phyloP scores from a whole-genome alignment of 23 tunicate species.

The Halocynthia roretzi region DNA sequence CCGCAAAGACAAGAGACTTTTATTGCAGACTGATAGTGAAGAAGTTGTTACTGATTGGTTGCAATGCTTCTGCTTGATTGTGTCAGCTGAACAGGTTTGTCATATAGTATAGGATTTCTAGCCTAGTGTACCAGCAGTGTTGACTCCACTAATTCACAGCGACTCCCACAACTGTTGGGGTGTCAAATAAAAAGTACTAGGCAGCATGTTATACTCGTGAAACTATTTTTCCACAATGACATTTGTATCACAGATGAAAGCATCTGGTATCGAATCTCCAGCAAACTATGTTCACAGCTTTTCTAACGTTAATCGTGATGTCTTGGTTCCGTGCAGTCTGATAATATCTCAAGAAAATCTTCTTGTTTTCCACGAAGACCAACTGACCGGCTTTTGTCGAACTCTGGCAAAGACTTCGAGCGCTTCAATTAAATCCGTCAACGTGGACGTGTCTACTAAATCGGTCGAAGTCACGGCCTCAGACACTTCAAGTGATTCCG shows the following conservation, averaged over 20 bases:
- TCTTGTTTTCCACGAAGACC: constrained; percentile 20
- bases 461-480: constrained; percentile 1
- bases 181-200: too few species aligned
- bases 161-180: too few species aligned
- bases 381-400: constrained; percentile 25
- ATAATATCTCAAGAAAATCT: constrained; percentile 9
- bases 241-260: too few species aligned
- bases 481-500: background rate
- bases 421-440: background rate
- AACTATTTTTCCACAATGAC: too few species aligned
- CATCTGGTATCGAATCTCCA: too few species aligned
- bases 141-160: too few species aligned
- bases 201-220: too few species aligned
- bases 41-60: constrained; percentile 23
- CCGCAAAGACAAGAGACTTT: constrained; percentile 1
- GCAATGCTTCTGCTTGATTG: constrained; percentile 21
- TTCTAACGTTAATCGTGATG: constrained; percentile 6
- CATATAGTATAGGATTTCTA: too few species aligned
- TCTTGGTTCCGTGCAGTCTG: constrained; percentile 20
- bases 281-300: too few species aligned
- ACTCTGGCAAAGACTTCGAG: constrained; percentile 7
- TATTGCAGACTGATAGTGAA: background rate
- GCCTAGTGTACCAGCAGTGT: too few species aligned
- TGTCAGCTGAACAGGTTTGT: constrained; percentile 16
- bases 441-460: background rate